These are phyloP conservation scores for Periplaneta americana DNA, from an alignment of 1,140 invertebrate genomes.

Conservation along the genomic window DNA sequence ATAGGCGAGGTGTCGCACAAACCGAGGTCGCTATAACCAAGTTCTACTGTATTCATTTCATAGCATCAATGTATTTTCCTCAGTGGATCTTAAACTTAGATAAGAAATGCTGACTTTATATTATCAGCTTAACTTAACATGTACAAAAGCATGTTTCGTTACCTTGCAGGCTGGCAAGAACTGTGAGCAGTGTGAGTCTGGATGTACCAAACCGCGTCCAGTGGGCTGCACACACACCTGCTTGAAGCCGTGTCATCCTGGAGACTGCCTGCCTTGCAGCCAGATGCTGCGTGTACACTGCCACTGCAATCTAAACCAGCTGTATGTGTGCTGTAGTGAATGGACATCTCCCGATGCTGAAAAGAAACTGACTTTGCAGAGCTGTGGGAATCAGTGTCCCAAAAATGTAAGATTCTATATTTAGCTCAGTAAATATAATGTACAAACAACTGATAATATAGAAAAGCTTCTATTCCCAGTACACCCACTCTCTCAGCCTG, in stretches of 20 bases:
- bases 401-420: constrained; percentile 75
- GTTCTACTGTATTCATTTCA: too few species aligned
- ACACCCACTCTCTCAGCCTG: too few species aligned
- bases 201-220: constrained; percentile 62
- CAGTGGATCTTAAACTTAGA: too few species aligned
- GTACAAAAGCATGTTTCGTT: constrained; percentile 23
- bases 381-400: constrained; percentile 80
- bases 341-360: constrained; percentile 47
- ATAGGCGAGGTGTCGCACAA: too few species aligned
- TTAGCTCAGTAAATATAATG: too few species aligned
- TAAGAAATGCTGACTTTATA: too few species aligned
- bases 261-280: constrained; percentile 61
- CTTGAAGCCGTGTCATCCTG: constrained; percentile 66
- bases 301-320: constrained; percentile 69
- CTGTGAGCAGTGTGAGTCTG: constrained; percentile 67
- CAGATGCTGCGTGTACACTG: constrained; percentile 66
- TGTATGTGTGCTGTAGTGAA: constrained; percentile 66
- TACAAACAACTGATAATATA: too few species aligned
- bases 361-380: constrained; percentile 47
- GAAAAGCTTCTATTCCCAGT: too few species aligned
- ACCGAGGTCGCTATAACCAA: too few species aligned
- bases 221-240: constrained; percentile 76
- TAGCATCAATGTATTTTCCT: too few species aligned
- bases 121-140: too few species aligned
- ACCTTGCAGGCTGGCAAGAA: constrained; percentile 36